Base-by-base conservation (phyloP, 2,113 vertebrate species). In the Xenus cinereus region DNA sequence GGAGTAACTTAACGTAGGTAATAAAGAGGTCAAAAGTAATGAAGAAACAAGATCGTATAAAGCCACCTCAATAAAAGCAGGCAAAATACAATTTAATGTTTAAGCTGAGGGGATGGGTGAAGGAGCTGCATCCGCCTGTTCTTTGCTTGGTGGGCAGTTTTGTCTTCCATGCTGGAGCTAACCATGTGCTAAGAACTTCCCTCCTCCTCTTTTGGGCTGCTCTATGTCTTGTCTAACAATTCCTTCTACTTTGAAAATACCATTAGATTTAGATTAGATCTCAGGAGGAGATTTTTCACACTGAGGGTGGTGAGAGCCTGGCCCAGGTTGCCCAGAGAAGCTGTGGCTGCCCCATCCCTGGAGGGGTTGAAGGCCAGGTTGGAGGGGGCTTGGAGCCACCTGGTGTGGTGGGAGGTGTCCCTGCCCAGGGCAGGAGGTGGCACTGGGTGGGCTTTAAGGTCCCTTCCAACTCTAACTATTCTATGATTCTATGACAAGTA, bases 141-240 rank as follows among this genome's bases (percentile, higher is more conserved):
- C 64, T 28, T 56, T 33, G 15, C 54, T 51, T n/a, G n/a, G 19
- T 24, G 24, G 32, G 18, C 32, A 48, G 60, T 51, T 83, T 75
- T 62, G 14, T 35, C 57, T 37, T 80, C 48, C 19, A 27, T 53
- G 20, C 62, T 63, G 14, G 66, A 13, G 12, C 35, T 60, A 14
- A 32, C 28, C 21, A 4, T 0, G 0, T 32, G 46, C 48, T 71
- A 66, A 5, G 11, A 6, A 18, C 64, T 51, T 21, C 10, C 35
- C 41, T 85, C 37, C 57, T 92, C 24, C 48, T 72, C 48, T 16
- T 45, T 43, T 26, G 21, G n/a, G 37, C 69, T 41, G 43, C 39
- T 59, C 63, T 41, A 7, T 5, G 1, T 24, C 37, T 33, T 12
- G 7, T 33, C 14, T 50, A 22, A 18, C 50, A 32, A 4, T 35